Evolutionary conservation across 2,888 invertebrate genomes (phyloP), one percentile per base, ranked within the genome.

Genomic region (Galeopsomyia nigrocyanea): DNA sequence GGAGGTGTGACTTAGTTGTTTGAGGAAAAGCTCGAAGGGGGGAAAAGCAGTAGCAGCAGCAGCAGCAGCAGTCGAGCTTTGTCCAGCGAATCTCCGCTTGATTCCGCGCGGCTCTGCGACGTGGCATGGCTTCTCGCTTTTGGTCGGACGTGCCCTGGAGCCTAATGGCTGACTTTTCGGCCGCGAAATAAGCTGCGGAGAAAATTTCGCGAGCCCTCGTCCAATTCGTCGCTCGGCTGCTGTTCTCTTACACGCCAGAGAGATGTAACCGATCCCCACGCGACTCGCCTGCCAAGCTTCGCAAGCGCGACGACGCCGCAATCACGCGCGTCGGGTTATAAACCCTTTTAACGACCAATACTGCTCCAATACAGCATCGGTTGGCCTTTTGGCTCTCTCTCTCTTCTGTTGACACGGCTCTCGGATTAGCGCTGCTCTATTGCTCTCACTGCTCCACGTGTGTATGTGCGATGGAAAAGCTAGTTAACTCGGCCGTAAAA

Each of bases 1-100:
- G 46, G 64, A 72, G 63, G 72, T 72, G 72, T 68, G 68, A 68
- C 64, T 68, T 58, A 72, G 68, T 68, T 64, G 72, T 68, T 68
- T 72, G 72, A 57, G 68, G 62, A 60, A 63, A 68, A 71, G 71
- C 56, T 62, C 58, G 68, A 39, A 39, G 39, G 13, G 39, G 57
- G 17, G 14, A 39, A 51, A 17, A 14, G 65, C 6, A 3, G 26
- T 0, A 21, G 55, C n/a, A 21, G 51, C 2, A 19, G 39, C 6
- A 16, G 9, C 14, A 14, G 26, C 39, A 14, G 26, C 39, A 26
- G 26, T 26, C n/a, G 31, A 61, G 55, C 68, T 68, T 68, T 61
- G 51, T 46, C 47, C 53, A 19, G 6, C 17, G 67, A 72, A 72
- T 72, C 71, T 58, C 63, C 67, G 67, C 39, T n/a, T 72, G 71